Conservation (phyloP, 1,140 invertebrate genomes). For the Plutomurus gul region DNA sequence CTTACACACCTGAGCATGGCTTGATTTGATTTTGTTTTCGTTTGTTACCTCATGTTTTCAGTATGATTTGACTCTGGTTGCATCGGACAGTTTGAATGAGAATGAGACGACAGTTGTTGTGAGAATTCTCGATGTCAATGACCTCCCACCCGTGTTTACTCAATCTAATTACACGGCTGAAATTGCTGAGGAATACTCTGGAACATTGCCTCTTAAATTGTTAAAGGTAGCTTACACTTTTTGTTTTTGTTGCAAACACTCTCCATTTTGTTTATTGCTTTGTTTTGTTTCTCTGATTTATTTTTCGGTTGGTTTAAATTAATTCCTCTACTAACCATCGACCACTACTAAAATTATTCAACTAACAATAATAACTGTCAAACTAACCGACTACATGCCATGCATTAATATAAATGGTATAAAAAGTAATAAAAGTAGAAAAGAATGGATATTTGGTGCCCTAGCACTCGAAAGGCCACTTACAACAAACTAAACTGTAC, state of each 20-base stretch:
- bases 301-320: not conserved
- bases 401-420: too few species aligned
- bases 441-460: too few species aligned
- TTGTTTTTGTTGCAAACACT: conserved; percentile 9
- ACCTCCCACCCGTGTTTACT: conserved; percentile 77
- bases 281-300: not conserved
- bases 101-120: conserved; percentile 74
- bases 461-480: too few species aligned
- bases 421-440: too few species aligned
- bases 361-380: too few species aligned
- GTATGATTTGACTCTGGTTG: conserved; percentile 84
- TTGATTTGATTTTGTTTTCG: conserved; percentile 42
- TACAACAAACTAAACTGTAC: too few species aligned
- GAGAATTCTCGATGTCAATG: conserved; percentile 69
- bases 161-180: conserved; percentile 68
- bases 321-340: too few species aligned
- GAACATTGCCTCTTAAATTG: conserved; percentile 64
- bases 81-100: conserved; percentile 83
- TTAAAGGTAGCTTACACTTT: conserved; percentile 63
- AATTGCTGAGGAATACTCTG: conserved; percentile 69
- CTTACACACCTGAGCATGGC: conserved; percentile 11
- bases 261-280: conserved; percentile 17
- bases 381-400: too few species aligned
- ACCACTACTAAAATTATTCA: too few species aligned
- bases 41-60: conserved; percentile 54